These are phyloP conservation scores for Alexandromys fortis DNA, from an alignment of 2,113 vertebrate species.

Conservation along the genomic window DNA sequence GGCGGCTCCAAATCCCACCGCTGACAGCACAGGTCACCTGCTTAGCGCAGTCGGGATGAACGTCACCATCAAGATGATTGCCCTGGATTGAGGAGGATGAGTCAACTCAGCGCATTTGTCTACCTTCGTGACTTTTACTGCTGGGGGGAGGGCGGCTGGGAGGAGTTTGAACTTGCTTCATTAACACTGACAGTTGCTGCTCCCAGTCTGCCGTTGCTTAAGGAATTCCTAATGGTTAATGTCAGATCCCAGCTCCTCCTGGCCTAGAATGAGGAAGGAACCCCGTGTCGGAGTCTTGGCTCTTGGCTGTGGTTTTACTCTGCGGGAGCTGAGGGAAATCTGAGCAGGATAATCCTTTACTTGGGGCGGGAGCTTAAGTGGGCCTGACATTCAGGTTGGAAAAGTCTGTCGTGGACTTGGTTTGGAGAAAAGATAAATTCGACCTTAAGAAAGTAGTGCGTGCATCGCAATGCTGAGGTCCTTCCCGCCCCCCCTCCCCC, in stretches of 20 bases:
- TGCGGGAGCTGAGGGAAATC: conserved; percentile 32
- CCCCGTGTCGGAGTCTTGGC: conserved; percentile 26
- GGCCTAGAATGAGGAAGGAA: conserved; percentile 38
- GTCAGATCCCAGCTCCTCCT: conserved; percentile 42
- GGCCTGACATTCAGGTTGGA: conserved; percentile 46
- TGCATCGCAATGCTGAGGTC: not conserved
- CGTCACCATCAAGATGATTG: conserved; percentile 16
- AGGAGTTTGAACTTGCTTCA: not conserved
- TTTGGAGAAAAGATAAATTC: conserved; percentile 42
- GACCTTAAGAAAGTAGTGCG: not conserved
- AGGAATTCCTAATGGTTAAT: conserved; percentile 57
- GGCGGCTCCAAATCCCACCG: not conserved
- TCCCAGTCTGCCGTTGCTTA: conserved; percentile 31
- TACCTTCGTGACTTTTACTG: conserved; percentile 46
- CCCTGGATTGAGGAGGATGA: conserved; percentile 37
- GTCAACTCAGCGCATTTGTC: conserved; percentile 54
- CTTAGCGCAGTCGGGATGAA: not conserved
- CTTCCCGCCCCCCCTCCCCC: not conserved
- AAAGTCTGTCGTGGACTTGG: conserved; percentile 39
- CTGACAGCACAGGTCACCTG: conserved; percentile 54
- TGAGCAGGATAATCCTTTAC: conserved; percentile 54
- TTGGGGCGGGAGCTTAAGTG: conserved; percentile 39
- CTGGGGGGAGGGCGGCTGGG: not conserved
- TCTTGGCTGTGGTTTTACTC: conserved; percentile 3
- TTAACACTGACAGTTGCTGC: not conserved